phyloP scores from a whole-genome alignment of 2,113 vertebrate species.

The human region GRCh38 chr5:3532501-3533000 shows the following conservation, averaged over 20 bases:
- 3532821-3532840: background rate
- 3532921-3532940: background rate
- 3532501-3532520: background rate
- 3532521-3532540: fast-evolving
- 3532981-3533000: fast-evolving
- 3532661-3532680: background rate
- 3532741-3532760: fast-evolving
- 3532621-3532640: fast-evolving
- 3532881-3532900: background rate
- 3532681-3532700: fast-evolving
- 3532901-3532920: background rate
- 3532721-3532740: too few relatives aligned
- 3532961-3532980: too few relatives aligned
- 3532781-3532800: background rate
- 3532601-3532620: fast-evolving
- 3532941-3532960: fast-evolving
- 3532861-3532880: background rate
- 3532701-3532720: fast-evolving
- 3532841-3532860: fast-evolving
- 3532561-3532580: fast-evolving
- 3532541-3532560: fast-evolving
- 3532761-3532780: fast-evolving
- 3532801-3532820: background rate
- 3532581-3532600: fast-evolving
- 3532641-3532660: fast-evolving